Conservation (phyloP, 2,888 invertebrate genomes). For the Cephus spinipes region DNA sequence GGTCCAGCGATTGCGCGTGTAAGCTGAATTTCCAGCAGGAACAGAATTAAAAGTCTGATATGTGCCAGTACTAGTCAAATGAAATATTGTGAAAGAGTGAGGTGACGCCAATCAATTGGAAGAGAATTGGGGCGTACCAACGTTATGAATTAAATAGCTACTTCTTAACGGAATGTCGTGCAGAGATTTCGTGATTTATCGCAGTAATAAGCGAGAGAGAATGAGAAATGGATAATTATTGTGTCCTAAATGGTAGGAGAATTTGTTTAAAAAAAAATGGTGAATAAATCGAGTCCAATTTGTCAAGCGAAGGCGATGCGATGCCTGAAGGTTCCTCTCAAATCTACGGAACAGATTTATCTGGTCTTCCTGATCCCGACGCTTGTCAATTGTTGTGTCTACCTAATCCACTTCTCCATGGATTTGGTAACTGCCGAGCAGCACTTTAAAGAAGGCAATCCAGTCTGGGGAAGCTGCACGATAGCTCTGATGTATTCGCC, state of each 20-base stretch:
- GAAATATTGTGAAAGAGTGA: not conserved
- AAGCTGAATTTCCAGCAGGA: not conserved
- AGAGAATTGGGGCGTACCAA: not conserved
- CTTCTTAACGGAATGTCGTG: not conserved
- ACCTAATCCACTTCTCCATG: constrained; percentile 75
- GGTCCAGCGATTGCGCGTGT: not conserved
- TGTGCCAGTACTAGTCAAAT: not conserved
- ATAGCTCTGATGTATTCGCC: constrained; percentile 60
- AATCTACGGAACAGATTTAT: constrained; percentile 67
- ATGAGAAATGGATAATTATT: not conserved
- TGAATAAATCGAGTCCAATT: constrained; percentile 35
- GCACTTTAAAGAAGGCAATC: constrained; percentile 73
- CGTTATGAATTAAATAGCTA: not conserved
- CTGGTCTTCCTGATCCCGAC: constrained; percentile 71
- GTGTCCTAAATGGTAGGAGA: not conserved
- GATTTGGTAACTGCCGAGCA: constrained; percentile 76
- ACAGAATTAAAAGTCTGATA: not conserved
- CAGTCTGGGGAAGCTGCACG: constrained; percentile 66
- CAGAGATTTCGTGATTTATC: not conserved
- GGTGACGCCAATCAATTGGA: not conserved
- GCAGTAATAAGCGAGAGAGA: not conserved
- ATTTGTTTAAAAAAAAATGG: constrained; percentile 41
- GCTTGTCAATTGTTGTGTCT: constrained; percentile 73
- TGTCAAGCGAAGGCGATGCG: constrained; percentile 46
- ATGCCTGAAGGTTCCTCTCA: constrained; percentile 56